Percentiles rank a stretch among this genome's conserved stretches.
Conservation (phyloP, 2,888 invertebrate genomes). For the Mylabris sibirica region DNA sequence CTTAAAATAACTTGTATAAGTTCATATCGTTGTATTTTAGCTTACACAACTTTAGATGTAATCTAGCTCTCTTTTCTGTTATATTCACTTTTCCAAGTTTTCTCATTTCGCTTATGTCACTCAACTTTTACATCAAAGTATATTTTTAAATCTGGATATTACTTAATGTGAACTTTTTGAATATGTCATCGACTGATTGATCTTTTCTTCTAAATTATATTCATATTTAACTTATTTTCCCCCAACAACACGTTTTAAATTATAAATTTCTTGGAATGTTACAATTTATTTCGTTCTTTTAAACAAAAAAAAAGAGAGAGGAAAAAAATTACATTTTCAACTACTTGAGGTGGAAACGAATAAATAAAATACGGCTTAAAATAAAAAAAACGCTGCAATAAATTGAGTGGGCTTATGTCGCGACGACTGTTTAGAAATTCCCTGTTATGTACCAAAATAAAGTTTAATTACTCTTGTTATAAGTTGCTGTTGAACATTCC, state of each 20-base stretch:
- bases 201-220: background rate
- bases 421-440: conserved; percentile 15
- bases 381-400: conserved; percentile 10
- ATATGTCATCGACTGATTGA: conserved; percentile 4
- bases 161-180: conserved; percentile 5
- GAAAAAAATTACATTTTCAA: background rate
- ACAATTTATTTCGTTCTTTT: background rate
- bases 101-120: conserved; percentile 50
- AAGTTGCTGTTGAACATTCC: conserved; percentile 27
- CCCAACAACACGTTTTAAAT: background rate
- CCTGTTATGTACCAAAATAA: conserved; percentile 20
- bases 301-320: background rate
- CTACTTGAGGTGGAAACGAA: conserved; percentile 3
- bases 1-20: conserved; percentile 49
- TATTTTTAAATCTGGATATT: conserved; percentile 37
- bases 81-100: conserved; percentile 52
- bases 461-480: conserved; percentile 27
- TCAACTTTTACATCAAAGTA: conserved; percentile 43
- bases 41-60: conserved; percentile 52
- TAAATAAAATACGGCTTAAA: conserved; percentile 12
- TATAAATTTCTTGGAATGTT: background rate
- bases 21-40: conserved; percentile 51
- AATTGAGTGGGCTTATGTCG: background rate
- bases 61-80: conserved; percentile 51
- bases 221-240: background rate